These are phyloP conservation scores for Anhinga anhinga DNA, from an alignment of 2,113 vertebrate genomes.

Conservation along the genomic window DNA sequence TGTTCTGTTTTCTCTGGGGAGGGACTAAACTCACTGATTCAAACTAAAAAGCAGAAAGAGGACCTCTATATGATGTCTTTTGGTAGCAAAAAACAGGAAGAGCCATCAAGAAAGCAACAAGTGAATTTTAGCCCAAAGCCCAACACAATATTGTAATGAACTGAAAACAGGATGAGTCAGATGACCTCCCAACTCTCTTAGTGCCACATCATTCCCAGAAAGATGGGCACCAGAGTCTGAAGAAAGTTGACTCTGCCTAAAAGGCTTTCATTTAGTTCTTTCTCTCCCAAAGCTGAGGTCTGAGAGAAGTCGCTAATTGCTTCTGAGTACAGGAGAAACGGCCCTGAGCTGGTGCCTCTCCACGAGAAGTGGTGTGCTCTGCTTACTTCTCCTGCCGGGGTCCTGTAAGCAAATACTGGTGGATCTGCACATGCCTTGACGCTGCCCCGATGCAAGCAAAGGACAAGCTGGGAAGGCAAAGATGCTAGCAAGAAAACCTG, in stretches of 20 bases:
- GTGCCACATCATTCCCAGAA: background rate
- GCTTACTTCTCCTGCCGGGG: background rate
- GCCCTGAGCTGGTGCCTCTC: background rate
- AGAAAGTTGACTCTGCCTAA: background rate
- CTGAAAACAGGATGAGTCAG: background rate
- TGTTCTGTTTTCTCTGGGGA: background rate
- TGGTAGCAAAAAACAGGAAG: background rate
- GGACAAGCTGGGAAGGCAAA: background rate
- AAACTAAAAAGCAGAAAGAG: background rate
- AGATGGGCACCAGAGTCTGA: background rate
- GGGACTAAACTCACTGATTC: background rate
- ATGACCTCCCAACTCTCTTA: background rate
- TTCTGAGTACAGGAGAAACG: background rate
- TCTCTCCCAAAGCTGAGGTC: background rate
- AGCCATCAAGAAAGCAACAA: background rate
- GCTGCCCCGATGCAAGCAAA: background rate
- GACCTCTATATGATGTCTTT: background rate
- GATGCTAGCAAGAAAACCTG: accelerated
- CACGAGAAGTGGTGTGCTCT: background rate
- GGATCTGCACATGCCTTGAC: background rate
- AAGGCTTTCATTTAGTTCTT: background rate
- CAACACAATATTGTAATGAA: background rate
- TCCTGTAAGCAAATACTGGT: background rate
- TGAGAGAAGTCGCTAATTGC: background rate
- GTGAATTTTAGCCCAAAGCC: background rate